Evolutionary conservation across 2,888 invertebrate genomes (phyloP), one percentile per base, ranked within the genome.

Genomic region (Mactromeris polynyma): DNA sequence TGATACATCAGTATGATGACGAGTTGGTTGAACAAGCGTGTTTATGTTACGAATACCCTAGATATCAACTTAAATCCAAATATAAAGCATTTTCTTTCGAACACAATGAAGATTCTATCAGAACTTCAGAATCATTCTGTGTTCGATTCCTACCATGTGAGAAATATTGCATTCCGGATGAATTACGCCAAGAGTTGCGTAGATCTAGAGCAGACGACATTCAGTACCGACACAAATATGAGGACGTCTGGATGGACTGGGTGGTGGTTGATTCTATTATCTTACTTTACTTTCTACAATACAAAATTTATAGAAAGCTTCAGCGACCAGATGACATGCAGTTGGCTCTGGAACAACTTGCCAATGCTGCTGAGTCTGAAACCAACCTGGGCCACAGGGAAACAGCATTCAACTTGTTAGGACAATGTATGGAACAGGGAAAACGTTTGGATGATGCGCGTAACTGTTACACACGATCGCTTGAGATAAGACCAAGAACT

Each of bases 371-470:
- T 7, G n/a, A n/a, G 0, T 26, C 26, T 14, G 79, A 80, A 46
- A 2, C 31, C 26, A 46, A 46, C 14, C 46, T 80, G 38, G 46
- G 46, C n/a, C 46, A 80, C 19, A 6, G 46, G 42, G 79, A 80
- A 46, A 80, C 79, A 42, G 46, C 79, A 1, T 26, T 46, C 9
- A 80, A 80, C 46, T n/a, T 80, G 17, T 33, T 78, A 21, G 78
- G 78, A 78, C 36, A 78, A 21, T 78, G 79, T 26, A 80, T 80
- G 79, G 87, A 87, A n/a, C 51, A 58, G 17, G 87, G 82, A 33
- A 46, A 33, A 26, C 31, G 26, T 4, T 26, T 79, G 2, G 69
- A 87, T 40, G 36, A 54, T 26, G 87, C 87, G 17, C 21, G 31
- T 14, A 21, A 79, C 19, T 87, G 64, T 31, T 87, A 83, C 42